Conservation (phyloP, 1,140 invertebrate genomes). For the Thaumatotibia leucotreta region DNA sequence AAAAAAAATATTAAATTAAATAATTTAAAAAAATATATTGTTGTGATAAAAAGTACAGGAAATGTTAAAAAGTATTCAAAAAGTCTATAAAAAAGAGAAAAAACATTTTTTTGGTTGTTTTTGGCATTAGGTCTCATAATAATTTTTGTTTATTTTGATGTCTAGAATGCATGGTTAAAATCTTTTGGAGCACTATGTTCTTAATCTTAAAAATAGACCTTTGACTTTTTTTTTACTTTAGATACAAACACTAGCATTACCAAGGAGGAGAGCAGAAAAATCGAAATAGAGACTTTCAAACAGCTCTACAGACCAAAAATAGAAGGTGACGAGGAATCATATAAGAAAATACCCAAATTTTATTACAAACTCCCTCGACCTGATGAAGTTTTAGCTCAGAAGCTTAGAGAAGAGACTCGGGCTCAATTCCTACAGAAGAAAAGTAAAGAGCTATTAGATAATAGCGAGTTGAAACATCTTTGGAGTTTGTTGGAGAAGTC, state of each 20-base stretch:
- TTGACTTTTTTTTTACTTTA: no score
- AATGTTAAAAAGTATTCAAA: no score
- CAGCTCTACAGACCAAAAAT: constrained; percentile 59
- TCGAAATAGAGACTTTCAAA: constrained; percentile 61
- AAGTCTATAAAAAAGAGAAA: no score
- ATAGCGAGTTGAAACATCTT: constrained; percentile 90
- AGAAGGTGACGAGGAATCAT: constrained; percentile 52
- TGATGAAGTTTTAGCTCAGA: constrained; percentile 86
- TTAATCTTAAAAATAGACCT: no score
- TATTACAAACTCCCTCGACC: constrained; percentile 87
- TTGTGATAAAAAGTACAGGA: no score
- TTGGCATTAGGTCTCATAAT: no score
- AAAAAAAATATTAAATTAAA: no score
- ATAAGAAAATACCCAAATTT: constrained; percentile 84
- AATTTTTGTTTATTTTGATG: no score
- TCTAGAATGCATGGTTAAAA: no score
- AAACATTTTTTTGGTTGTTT: no score
- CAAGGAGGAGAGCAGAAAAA: constrained; percentile 60
- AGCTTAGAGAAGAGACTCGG: constrained; percentile 91
- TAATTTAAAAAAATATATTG: no score
- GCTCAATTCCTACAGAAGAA: constrained; percentile 90
- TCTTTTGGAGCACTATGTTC: no score
- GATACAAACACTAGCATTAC: constrained; percentile 50
- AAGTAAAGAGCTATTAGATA: constrained; percentile 89
- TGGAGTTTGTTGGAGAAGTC: constrained; percentile 90